Evolutionary conservation across 1,140 invertebrate species (phyloP).

Genomic region (Drosophila insularis): DNA sequence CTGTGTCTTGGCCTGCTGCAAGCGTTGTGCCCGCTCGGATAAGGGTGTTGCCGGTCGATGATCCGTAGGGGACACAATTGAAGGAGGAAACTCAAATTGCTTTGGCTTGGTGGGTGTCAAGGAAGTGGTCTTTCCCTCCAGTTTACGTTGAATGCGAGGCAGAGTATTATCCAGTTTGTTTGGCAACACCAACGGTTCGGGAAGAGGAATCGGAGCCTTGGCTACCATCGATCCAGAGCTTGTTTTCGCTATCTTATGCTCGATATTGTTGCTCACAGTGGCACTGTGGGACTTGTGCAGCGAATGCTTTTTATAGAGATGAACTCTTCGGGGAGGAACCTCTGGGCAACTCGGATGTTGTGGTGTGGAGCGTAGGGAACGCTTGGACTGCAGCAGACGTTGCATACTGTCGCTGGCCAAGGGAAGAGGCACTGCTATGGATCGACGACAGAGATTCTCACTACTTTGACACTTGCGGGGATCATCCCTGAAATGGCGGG

Average conservation of each 20-base stretch:
- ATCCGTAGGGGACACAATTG: slow-evolving; percentile 8
- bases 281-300: slow-evolving; percentile 68
- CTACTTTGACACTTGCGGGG: slow-evolving; percentile 53
- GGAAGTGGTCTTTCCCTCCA: slow-evolving; percentile 50
- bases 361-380: background rate
- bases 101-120: slow-evolving; percentile 69
- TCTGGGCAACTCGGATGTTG: slow-evolving; percentile 31
- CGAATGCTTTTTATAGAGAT: slow-evolving; percentile 71
- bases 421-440: slow-evolving; percentile 43
- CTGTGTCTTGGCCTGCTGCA: slow-evolving; percentile 86
- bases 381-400: slow-evolving; percentile 41
- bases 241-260: slow-evolving; percentile 77
- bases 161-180: slow-evolving; percentile 67
- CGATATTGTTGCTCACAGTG: slow-evolving; percentile 63
- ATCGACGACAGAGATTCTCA: slow-evolving; percentile 31
- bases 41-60: slow-evolving; percentile 69
- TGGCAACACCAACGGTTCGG: slow-evolving; percentile 36
- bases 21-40: slow-evolving; percentile 83
- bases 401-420: slow-evolving; percentile 72
- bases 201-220: slow-evolving; percentile 8
- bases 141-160: slow-evolving; percentile 67
- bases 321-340: slow-evolving; percentile 49
- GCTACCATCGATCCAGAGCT: slow-evolving; percentile 63
- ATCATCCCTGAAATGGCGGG: slow-evolving; percentile 26
- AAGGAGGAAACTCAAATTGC: slow-evolving; percentile 71